A percentile compares a stretch with the other conserved stretches of the same genome.
These are phyloP conservation scores for Acestrorhynchus altus DNA, from an alignment of 2,797 vertebrate genomes.

Conservation along the genomic window DNA sequence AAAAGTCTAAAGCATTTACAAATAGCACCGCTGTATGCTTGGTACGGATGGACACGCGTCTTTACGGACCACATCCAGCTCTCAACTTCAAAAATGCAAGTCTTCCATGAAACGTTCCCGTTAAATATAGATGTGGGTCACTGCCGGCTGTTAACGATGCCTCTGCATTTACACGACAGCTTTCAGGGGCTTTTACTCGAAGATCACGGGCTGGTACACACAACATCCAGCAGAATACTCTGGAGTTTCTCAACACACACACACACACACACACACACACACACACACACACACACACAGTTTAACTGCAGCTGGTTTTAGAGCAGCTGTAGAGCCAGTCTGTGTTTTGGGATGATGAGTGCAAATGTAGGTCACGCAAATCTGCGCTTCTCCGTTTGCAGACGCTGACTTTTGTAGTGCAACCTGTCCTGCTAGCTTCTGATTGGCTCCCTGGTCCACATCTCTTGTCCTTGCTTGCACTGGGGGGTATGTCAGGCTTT, in stretches of 20 bases:
- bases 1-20: too few species aligned
- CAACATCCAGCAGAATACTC: slow-evolving; percentile 21
- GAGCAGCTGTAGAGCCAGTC: slow-evolving; percentile 52
- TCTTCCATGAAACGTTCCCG: neutral
- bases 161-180: neutral
- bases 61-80: too few species aligned
- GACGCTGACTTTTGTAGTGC: slow-evolving; percentile 44
- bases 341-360: slow-evolving; percentile 41
- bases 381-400: slow-evolving; percentile 51
- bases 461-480: slow-evolving; percentile 33
- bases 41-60: too few species aligned
- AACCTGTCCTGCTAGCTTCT: slow-evolving; percentile 44
- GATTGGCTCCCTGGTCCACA: slow-evolving; percentile 47
- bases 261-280: neutral
- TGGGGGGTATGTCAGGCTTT: slow-evolving; percentile 24
- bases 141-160: neutral
- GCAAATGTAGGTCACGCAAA: slow-evolving; percentile 68
- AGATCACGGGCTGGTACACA: neutral
- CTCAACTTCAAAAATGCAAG: too few species aligned
- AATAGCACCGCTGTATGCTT: too few species aligned
- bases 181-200: neutral
- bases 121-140: slow-evolving; percentile 17
- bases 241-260: neutral
- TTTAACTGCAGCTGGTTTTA: slow-evolving; percentile 36
- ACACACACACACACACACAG: neutral